These are phyloP conservation scores for Autographa pulchrina DNA, from an alignment of 2,888 invertebrate genomes.

Conservation along the genomic window DNA sequence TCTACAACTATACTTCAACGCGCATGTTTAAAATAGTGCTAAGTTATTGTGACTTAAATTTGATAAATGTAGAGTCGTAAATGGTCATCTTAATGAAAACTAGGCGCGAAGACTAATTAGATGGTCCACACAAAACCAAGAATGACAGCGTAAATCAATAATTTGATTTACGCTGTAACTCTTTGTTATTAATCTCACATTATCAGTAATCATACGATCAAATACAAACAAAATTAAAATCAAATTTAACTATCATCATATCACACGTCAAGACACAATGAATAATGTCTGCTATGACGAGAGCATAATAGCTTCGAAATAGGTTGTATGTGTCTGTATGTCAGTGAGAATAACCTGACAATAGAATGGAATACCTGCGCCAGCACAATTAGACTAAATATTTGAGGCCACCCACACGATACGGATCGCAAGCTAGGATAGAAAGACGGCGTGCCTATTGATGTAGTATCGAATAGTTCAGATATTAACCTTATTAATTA, in stretches of 20 bases:
- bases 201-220: not conserved
- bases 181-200: not conserved
- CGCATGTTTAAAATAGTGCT: no score
- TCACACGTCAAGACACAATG: conserved; percentile 24
- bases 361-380: conserved; percentile 48
- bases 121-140: no score
- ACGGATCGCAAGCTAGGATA: conserved; percentile 41
- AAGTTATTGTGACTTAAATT: no score
- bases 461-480: conserved; percentile 30
- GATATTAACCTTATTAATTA: conserved; percentile 10
- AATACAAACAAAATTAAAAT: conserved; percentile 5
- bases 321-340: conserved; percentile 30
- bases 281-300: conserved; percentile 34
- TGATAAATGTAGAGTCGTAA: no score
- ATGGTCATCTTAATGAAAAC: no score
- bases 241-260: conserved; percentile 7
- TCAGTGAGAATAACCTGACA: conserved; percentile 45
- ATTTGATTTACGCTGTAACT: not conserved
- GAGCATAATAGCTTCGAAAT: conserved; percentile 27
- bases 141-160: no score
- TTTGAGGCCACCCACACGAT: conserved; percentile 70
- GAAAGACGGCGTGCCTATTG: conserved; percentile 32
- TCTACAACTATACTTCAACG: no score
- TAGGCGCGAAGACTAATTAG: no score
- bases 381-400: conserved; percentile 65